These are phyloP conservation scores for Polyploca ridens DNA, from an alignment of 2,888 invertebrate genomes.

Conservation along the genomic window DNA sequence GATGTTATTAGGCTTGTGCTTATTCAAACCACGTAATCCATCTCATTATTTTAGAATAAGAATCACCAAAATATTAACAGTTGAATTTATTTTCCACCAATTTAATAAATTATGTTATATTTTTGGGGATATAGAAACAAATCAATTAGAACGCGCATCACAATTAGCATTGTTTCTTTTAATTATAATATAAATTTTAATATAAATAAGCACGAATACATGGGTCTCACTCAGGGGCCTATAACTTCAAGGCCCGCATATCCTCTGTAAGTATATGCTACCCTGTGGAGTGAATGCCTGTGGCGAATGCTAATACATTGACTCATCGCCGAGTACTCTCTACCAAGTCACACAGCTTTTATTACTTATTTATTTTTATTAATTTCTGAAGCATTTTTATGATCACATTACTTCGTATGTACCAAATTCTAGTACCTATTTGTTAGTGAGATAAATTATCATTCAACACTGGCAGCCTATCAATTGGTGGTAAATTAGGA, in stretches of 20 bases:
- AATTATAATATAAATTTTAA: too few species aligned
- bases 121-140: too few species aligned
- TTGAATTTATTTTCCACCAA: too few species aligned
- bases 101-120: too few species aligned
- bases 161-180: too few species aligned
- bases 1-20: too few species aligned
- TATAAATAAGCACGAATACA: too few species aligned
- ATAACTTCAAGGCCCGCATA: neutral
- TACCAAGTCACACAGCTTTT: neutral
- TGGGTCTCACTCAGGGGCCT: neutral
- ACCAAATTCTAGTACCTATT: neutral
- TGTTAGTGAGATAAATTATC: neutral
- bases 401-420: neutral
- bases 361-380: neutral
- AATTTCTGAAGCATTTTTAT: neutral
- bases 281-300: neutral
- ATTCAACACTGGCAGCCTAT: neutral
- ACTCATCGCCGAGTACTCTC: constrained; percentile 2
- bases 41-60: too few species aligned
- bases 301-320: constrained; percentile 10
- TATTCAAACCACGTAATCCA: too few species aligned
- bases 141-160: too few species aligned
- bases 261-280: neutral
- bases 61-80: too few species aligned
- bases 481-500: neutral